phyloP scores from a whole-genome alignment of 2,113 vertebrate genomes.

The Arvicanthis niloticus region DNA sequence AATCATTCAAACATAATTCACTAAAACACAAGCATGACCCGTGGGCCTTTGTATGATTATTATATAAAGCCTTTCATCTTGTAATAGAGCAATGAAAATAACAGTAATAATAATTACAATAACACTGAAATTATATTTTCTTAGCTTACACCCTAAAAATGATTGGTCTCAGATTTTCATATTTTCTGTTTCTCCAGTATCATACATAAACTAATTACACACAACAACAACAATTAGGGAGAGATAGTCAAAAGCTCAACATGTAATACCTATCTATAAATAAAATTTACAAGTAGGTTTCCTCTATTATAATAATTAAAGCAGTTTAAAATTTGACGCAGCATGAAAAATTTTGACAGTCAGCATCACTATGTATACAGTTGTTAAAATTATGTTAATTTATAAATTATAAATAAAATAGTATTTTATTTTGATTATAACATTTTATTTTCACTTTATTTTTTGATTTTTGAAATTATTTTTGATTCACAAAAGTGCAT shows the following conservation, averaged over 20 bases:
- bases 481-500: background rate
- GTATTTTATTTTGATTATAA: background rate
- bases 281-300: background rate
- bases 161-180: background rate
- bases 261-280: background rate
- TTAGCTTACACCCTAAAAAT: background rate
- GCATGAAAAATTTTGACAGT: background rate
- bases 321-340: background rate
- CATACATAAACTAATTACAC: background rate
- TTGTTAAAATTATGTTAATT: background rate
- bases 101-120: background rate
- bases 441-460: background rate
- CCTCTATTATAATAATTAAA: background rate
- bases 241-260: background rate
- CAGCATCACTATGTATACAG: background rate
- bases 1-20: background rate
- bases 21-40: background rate
- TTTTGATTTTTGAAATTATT: background rate
- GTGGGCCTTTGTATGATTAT: background rate
- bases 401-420: background rate
- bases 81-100: background rate
- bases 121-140: constrained; percentile 1
- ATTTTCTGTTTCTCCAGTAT: background rate
- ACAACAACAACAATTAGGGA: background rate
- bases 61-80: constrained; percentile 1